Evolutionary conservation across 92 coral and sea anemone genomes (phyloP).

Genomic region (Blastomussa wellsi): DNA sequence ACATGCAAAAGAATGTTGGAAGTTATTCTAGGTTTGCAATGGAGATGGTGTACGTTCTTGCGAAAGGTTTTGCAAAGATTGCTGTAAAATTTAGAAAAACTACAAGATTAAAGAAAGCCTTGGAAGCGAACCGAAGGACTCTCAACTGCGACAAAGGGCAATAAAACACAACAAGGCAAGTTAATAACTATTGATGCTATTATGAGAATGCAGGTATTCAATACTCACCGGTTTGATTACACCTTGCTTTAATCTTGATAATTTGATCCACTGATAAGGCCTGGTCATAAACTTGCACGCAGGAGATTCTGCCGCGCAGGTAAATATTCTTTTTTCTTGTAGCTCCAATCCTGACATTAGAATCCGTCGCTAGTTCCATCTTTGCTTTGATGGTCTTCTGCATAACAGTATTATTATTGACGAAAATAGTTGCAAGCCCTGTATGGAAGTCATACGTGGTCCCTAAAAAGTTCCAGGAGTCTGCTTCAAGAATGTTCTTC

Average conservation of each 20-base stretch:
- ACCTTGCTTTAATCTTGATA: conserved; percentile 22
- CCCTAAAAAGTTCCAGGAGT: conserved; percentile 59
- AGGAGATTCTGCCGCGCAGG: conserved; percentile 53
- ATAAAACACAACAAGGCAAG: neutral
- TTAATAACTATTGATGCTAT: neutral
- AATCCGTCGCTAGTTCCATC: conserved; percentile 45
- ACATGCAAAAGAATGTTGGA: neutral
- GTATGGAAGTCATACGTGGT: conserved; percentile 53
- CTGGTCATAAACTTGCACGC: conserved; percentile 48
- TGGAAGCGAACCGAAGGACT: neutral
- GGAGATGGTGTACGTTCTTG: neutral
- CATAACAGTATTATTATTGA: conserved; percentile 47
- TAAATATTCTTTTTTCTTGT: neutral
- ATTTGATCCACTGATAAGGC: conserved; percentile 53
- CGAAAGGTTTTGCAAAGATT: neutral
- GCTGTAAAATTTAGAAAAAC: neutral
- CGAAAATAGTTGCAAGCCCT: conserved; percentile 51
- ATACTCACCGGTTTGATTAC: conserved; percentile 8
- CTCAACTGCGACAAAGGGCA: neutral
- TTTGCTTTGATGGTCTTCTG: conserved; percentile 32
- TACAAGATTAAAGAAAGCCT: neutral
- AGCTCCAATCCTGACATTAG: conserved; percentile 39
- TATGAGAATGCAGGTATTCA: too few species aligned
- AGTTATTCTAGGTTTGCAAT: neutral
- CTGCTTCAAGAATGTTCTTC: neutral